These are phyloP conservation scores for Microplitis mediator DNA, from an alignment of 1,140 invertebrate species.

Conservation along the genomic window DNA sequence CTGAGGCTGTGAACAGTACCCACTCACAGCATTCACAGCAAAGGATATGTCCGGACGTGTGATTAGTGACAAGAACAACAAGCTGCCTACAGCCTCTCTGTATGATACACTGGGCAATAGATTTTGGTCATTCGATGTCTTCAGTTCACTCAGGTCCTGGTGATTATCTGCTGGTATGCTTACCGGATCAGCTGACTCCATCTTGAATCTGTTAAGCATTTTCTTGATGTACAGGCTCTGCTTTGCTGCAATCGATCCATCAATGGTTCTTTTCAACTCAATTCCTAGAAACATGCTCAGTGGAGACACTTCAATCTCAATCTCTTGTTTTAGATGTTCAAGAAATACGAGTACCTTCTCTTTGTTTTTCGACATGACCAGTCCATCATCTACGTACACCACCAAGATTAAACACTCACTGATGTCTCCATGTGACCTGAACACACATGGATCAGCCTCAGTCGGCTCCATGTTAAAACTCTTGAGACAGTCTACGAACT, in stretches of 20 bases:
- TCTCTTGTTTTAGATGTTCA: not conserved
- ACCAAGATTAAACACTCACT: not conserved
- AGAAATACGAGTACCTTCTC: too few relatives aligned
- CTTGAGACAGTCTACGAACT: not conserved
- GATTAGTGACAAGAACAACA: not conserved
- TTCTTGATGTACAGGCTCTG: not conserved
- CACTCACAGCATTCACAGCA: not conserved
- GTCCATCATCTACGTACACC: not conserved
- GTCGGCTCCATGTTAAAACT: not conserved
- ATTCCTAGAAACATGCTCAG: not conserved
- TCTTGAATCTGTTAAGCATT: not conserved
- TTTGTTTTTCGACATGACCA: not conserved
- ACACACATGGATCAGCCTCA: not conserved
- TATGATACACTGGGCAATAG: not conserved
- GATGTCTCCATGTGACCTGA: not conserved
- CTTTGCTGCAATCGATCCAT: not conserved
- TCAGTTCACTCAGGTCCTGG: not conserved
- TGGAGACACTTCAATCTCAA: not conserved
- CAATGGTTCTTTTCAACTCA: not conserved
- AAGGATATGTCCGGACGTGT: constrained; percentile 2
- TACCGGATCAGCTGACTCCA: not conserved
- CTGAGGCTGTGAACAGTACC: not conserved
- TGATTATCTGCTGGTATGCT: not conserved
- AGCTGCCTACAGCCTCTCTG: constrained; percentile 3
- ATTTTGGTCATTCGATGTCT: not conserved